Base-by-base conservation (phyloP, 2,113 vertebrate genomes). In the Chamaetylas fuelleborni region DNA sequence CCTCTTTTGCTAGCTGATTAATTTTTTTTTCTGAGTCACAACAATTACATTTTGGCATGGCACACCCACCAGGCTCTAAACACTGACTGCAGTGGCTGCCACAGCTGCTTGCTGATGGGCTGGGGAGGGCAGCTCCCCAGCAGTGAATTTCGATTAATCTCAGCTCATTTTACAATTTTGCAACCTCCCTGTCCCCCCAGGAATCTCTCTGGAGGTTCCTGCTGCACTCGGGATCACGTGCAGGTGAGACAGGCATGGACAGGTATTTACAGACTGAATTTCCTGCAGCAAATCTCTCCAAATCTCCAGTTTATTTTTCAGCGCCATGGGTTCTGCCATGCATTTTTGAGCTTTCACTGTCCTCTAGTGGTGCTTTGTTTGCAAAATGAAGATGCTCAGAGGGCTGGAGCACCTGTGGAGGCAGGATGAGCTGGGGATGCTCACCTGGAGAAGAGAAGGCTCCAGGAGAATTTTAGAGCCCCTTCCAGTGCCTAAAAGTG, bases 301-400 rank as follows among this genome's bases (percentile, higher is more conserved):
- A 28, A 8, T 34, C 48, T 42, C 36, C 88, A 5, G 78, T 8
- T n/a, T 4, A 1, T 11, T 78, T 33, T 22, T n/a, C 1, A 43
- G 43, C 36, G 10, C 19, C 13, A 1, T 4, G 43, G 33, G 31
- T 38, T 45, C 51, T 50, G 40, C 34, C 58, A 19, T 31, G 14
- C 5, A 8, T 91, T 94, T 81, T 42, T 96, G n/a, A 76, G 70
- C 62, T 79, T 95, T 50, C 61, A 71, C 80, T 94, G 90, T 47
- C 76, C 96, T 88, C 90, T 95, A 86, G 82, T 2, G 86, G 60
- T 51, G 33, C 50, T 64, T 71, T 43, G 6, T 8, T 34, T 51
- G 80, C 51, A 40, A 64, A 81, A 13, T 1, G 56, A 43, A 17
- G 48, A 56, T 77, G 56, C 26, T 62, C 25, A 17, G 25, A 38